Conservation (phyloP, 2,797 vertebrate genomes). For the Pampus argenteus region DNA sequence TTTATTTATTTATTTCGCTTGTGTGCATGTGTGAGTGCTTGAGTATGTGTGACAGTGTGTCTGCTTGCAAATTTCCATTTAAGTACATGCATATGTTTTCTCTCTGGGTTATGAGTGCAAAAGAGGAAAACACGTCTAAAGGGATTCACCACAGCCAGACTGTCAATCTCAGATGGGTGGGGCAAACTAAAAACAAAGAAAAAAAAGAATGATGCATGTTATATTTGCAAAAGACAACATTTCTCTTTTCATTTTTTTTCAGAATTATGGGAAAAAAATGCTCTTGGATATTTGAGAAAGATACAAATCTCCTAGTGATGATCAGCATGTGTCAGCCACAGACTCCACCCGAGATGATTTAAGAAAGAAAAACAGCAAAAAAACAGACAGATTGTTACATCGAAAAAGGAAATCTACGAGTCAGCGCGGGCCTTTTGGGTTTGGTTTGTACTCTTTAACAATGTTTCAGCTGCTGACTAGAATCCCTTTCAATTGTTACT, state of each 20-base stretch:
- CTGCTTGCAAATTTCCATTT: conserved; percentile 37
- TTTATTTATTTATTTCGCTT: conserved; percentile 28
- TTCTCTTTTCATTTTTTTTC: conserved; percentile 33
- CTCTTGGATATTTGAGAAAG: conserved; percentile 12
- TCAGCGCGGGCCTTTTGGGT: conserved; percentile 13
- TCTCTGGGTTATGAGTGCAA: conserved; percentile 21
- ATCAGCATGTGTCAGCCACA: conserved; percentile 17
- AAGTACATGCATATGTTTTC: conserved; percentile 2
- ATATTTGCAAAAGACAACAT: conserved; percentile 33
- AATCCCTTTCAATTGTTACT: conserved; percentile 22
- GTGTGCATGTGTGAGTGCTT: not conserved
- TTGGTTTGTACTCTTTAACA: conserved; percentile 18
- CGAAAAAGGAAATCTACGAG: conserved; percentile 11
- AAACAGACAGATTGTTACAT: not conserved
- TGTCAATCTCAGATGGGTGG: conserved; percentile 45
- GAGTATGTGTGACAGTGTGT: conserved; percentile 30
- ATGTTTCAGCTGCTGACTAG: conserved; percentile 18
- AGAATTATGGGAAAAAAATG: conserved; percentile 10
- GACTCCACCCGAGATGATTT: conserved; percentile 29
- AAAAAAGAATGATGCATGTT: not conserved
- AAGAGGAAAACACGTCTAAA: conserved; percentile 6
- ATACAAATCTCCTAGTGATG: conserved; percentile 10
- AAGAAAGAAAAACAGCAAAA: conserved; percentile 1
- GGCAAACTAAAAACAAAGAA: not conserved
- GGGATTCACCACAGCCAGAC: conserved; percentile 27